Evolutionary conservation across 2,888 invertebrate species (phyloP).

Genomic region (Standfussiana lucernea): DNA sequence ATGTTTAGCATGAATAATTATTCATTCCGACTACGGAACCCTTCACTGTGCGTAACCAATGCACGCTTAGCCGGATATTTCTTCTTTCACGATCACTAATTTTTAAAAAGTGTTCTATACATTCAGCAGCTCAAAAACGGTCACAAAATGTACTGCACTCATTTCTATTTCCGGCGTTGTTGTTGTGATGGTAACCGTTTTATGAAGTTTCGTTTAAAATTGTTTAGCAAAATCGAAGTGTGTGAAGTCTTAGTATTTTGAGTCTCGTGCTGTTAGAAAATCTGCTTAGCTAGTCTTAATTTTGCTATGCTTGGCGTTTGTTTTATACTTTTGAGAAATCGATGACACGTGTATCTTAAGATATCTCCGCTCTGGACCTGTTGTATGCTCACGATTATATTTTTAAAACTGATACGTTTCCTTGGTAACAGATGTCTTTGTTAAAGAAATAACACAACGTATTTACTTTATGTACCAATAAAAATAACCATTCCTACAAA

Average conservation of each 20-base stretch:
- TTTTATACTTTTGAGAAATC: not conserved
- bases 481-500: not conserved
- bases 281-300: not conserved
- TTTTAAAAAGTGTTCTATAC: not conserved
- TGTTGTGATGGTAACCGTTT: not conserved
- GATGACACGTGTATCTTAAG: not conserved
- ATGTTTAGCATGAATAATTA: not conserved
- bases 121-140: not conserved
- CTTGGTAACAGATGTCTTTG: not conserved
- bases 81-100: not conserved
- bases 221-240: not conserved
- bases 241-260: not conserved
- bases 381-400: not conserved
- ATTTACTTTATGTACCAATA: not conserved
- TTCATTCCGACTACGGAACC: not conserved
- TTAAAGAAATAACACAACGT: too few species aligned
- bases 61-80: not conserved
- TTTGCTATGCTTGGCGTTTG: not conserved
- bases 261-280: not conserved
- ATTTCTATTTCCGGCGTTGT: constrained; percentile 11
- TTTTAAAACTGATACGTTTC: not conserved
- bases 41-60: not conserved
- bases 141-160: not conserved
- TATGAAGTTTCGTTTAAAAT: not conserved
- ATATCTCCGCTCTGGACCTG: not conserved